Evolutionary conservation across 2,797 vertebrate species (phyloP).

Genomic region (Anguilla pacifica): DNA sequence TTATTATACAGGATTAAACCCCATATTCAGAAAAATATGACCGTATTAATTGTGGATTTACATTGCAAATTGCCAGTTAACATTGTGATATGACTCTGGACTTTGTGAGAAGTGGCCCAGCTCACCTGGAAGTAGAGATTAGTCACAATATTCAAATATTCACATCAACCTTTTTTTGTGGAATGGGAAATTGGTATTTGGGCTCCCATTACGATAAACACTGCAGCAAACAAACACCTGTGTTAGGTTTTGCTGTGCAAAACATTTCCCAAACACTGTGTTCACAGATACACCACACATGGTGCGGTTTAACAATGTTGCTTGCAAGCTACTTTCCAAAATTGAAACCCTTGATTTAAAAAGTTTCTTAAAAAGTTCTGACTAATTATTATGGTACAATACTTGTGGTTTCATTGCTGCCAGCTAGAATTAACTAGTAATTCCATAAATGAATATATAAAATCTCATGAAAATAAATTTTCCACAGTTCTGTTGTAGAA

Average conservation of each 20-base stretch:
- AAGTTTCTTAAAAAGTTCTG: background rate
- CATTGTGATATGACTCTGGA: background rate
- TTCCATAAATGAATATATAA: background rate
- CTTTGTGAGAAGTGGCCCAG: background rate
- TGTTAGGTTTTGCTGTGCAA: background rate
- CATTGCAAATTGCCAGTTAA: background rate
- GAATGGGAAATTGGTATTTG: background rate
- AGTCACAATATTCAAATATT: background rate
- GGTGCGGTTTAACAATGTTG: background rate
- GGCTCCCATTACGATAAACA: background rate
- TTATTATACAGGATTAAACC: background rate
- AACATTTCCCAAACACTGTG: background rate
- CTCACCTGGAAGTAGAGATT: background rate
- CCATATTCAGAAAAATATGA: background rate
- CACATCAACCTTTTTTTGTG: background rate
- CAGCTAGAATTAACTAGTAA: background rate
- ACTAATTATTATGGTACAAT: background rate
- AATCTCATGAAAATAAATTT: background rate
- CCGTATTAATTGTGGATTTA: background rate
- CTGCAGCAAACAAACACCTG: background rate
- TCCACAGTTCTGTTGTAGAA: background rate
- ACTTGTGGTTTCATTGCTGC: background rate
- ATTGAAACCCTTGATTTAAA: background rate
- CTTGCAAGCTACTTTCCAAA: background rate
- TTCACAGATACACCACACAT: background rate